Evolutionary conservation across 1,140 invertebrate genomes (phyloP).

Genomic region (Drosophila truncata): DNA sequence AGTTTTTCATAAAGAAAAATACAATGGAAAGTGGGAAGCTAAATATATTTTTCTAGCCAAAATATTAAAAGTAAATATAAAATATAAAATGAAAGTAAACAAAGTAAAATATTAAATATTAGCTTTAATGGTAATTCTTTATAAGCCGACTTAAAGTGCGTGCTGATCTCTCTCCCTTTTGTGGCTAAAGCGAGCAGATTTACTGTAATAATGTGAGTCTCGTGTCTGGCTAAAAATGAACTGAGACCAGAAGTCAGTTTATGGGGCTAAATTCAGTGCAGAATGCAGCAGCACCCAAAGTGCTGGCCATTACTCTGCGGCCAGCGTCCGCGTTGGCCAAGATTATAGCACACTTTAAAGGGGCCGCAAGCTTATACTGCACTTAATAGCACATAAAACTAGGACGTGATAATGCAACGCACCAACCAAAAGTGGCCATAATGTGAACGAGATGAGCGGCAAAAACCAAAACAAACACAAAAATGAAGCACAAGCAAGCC

Average conservation of each 20-base stretch:
- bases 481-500: slow-evolving; percentile 5
- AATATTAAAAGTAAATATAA: background rate
- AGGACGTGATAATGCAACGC: slow-evolving; percentile 78
- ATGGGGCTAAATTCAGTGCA: slow-evolving; percentile 51
- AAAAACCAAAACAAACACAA: slow-evolving; percentile 41
- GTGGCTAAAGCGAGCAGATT: slow-evolving; percentile 55
- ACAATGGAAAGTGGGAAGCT: background rate
- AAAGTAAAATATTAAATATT: background rate
- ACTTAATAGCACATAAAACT: slow-evolving; percentile 82
- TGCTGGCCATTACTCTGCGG: slow-evolving; percentile 44
- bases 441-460: slow-evolving; percentile 15
- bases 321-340: slow-evolving; percentile 18
- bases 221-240: slow-evolving; percentile 24
- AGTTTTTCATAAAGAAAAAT: slow-evolving; percentile 1
- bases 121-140: background rate
- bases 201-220: slow-evolving; percentile 21
- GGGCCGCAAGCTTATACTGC: slow-evolving; percentile 73
- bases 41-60: background rate
- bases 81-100: background rate
- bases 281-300: slow-evolving; percentile 55
- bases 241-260: slow-evolving; percentile 43
- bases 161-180: slow-evolving; percentile 10
- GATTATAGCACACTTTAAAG: slow-evolving; percentile 79
- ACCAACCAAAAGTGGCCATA: slow-evolving; percentile 68
- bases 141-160: slow-evolving; percentile 5